phyloP scores from a whole-genome alignment of 2,113 vertebrate genomes.

The Erythrolamprus reginae region DNA sequence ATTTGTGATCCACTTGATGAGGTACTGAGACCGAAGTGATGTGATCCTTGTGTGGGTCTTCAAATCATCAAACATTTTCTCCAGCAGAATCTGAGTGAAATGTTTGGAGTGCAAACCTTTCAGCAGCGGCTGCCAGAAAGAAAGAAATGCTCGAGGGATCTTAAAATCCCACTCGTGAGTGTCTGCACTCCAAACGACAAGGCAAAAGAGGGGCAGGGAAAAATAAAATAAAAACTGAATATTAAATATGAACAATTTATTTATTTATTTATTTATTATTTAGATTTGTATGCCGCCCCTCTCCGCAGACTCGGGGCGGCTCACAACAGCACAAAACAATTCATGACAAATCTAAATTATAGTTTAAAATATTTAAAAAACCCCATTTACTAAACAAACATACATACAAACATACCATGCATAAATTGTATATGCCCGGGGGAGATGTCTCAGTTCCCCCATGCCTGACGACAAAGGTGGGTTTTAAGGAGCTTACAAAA shows the following conservation, averaged over 20 bases:
- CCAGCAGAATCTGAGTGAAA: constrained; percentile 81
- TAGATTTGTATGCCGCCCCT: too few relatives aligned
- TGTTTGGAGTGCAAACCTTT: constrained; percentile 73
- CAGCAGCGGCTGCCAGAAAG: constrained; percentile 90
- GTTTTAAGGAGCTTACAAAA: too few relatives aligned
- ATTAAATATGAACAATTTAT: not conserved
- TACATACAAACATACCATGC: too few relatives aligned
- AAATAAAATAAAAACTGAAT: not conserved
- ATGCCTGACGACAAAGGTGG: too few relatives aligned
- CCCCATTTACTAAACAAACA: too few relatives aligned
- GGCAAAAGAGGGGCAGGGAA: not conserved
- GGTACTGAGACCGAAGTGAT: constrained; percentile 72
- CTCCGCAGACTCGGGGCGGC: too few relatives aligned
- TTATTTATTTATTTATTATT: too few relatives aligned
- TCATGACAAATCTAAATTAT: too few relatives aligned
- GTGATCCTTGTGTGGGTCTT: constrained; percentile 62
- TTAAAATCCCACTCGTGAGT: constrained; percentile 60
- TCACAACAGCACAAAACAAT: too few relatives aligned
- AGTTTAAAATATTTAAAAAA: too few relatives aligned
- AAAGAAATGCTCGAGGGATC: constrained; percentile 75
- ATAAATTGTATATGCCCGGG: too few relatives aligned
- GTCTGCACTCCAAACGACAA: constrained; percentile 41
- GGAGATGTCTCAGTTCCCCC: too few relatives aligned
- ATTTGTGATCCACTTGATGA: constrained; percentile 85
- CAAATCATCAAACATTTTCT: constrained; percentile 82